Evolutionary conservation across 2,888 invertebrate genomes (phyloP).

Genomic region (Baronia brevicornis): DNA sequence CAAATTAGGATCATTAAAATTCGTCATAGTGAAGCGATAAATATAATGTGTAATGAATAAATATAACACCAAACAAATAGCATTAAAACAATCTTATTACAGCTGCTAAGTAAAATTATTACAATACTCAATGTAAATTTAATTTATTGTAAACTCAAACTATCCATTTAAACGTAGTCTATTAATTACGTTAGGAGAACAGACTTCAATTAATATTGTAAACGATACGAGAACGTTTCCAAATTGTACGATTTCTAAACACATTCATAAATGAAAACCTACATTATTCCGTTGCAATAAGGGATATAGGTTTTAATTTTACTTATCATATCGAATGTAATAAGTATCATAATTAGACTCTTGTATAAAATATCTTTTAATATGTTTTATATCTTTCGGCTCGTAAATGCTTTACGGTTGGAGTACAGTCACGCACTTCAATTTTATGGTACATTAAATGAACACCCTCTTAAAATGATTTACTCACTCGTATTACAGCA

Average conservation of each 20-base stretch:
- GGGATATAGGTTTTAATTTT: background rate
- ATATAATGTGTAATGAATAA: no score
- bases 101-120: no score
- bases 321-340: background rate
- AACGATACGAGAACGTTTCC: background rate
- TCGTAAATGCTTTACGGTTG: conserved; percentile 11
- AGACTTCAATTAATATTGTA: background rate
- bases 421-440: conserved; percentile 10
- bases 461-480: conserved; percentile 8
- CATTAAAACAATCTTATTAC: no score
- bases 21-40: no score
- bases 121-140: no score
- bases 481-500: background rate
- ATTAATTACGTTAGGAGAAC: no score
- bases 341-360: conserved; percentile 6
- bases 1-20: no score
- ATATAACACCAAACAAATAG: no score
- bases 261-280: background rate
- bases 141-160: no score
- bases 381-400: conserved; percentile 4
- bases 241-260: background rate
- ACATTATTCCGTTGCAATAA: conserved; percentile 3
- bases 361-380: conserved; percentile 8
- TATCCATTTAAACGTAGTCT: no score
- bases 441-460: conserved; percentile 9